Base-by-base conservation (phyloP, 2,888 invertebrate species). In the Dicycla oo region DNA sequence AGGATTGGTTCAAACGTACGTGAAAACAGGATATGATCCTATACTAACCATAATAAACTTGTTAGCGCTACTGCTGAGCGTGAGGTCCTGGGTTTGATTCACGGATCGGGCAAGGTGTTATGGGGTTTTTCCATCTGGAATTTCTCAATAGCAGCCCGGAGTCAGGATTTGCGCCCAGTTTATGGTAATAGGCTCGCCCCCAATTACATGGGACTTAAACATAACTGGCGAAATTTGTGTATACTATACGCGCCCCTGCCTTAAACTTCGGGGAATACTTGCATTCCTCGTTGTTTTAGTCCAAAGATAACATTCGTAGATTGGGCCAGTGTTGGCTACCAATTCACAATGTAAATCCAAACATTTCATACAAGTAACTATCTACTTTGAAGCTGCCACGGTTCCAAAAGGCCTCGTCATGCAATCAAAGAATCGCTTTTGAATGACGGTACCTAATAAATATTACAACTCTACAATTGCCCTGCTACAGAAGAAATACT, bases 1-100 rank as follows among this genome's bases (percentile, higher is more conserved):
- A 62, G 85, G 82, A 88, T 89, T 86, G 86, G 84, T 81, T 85
- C 84, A 86, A 86, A 88, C 84, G 87, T 88, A 80, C 80, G 80
- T 85, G 80, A 75, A 76, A 78, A 71, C 58, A 71, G 70, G 65
- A 76, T 74, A 75, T 64, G 49, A 18, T 53, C 82, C 83, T 84
- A 83, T 80, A 84, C 80, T 53, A 54, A 68, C 56, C 47, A 10
- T 66, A 57, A 56, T 51, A 77, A 65, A 30, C 47, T 71, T 18
- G 26, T 49, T 11, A 5, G 49, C 2, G 11, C 49, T n/a, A 49
- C 49, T 11, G 49, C 10, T n/a, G 49, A 49, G 49, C 2, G n/a
- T 49, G 49, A 49, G 11, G 49, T n/a, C n/a, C n/a, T n/a, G 4
- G 4, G 4, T n/a, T 49, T 11, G 11, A 5, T 49, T 49, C 11